Conservation (phyloP, 2,797 vertebrate species). For the Distichodus sexfasciatus region DNA sequence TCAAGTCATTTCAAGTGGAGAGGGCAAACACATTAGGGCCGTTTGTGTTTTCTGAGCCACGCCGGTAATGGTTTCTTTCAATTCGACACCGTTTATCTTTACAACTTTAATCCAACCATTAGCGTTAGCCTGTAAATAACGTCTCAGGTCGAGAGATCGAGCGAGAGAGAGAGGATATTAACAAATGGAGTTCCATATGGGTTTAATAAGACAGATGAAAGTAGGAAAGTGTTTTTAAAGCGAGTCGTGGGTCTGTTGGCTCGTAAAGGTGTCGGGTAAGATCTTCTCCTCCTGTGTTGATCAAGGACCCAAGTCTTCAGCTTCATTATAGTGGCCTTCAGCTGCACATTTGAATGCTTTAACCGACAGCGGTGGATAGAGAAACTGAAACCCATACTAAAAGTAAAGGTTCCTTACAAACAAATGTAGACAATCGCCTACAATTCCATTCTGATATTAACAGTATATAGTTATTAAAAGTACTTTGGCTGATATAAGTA, state of each 20-base stretch:
- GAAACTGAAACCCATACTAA: no score
- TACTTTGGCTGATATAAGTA: no score
- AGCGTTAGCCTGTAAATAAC: conserved; percentile 72
- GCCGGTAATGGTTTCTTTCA: conserved; percentile 36
- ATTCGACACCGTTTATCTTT: conserved; percentile 52
- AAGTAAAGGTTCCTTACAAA: no score
- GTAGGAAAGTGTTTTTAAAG: conserved; percentile 65
- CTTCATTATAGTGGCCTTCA: conserved; percentile 64
- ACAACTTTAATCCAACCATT: conserved; percentile 61
- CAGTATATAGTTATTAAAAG: no score
- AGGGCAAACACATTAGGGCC: conserved; percentile 20
- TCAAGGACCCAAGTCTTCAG: conserved; percentile 71
- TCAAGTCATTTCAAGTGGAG: conserved; percentile 1
- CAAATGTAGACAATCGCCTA: no score
- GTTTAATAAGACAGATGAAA: conserved; percentile 85
- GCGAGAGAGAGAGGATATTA: conserved; percentile 64
- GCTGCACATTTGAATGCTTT: conserved; percentile 61
- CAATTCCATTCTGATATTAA: no score
- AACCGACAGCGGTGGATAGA: no score
- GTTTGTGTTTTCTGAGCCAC: conserved; percentile 19
- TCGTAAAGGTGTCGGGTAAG: conserved; percentile 82
- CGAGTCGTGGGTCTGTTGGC: conserved; percentile 70
- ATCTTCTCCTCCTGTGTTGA: conserved; percentile 71
- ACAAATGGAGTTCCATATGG: conserved; percentile 81
- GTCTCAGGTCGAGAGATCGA: conserved; percentile 54